Evolutionary conservation across 2,797 vertebrate genomes (phyloP), one percentile per base, ranked within the genome.

Genomic region (Balearica regulorum): DNA sequence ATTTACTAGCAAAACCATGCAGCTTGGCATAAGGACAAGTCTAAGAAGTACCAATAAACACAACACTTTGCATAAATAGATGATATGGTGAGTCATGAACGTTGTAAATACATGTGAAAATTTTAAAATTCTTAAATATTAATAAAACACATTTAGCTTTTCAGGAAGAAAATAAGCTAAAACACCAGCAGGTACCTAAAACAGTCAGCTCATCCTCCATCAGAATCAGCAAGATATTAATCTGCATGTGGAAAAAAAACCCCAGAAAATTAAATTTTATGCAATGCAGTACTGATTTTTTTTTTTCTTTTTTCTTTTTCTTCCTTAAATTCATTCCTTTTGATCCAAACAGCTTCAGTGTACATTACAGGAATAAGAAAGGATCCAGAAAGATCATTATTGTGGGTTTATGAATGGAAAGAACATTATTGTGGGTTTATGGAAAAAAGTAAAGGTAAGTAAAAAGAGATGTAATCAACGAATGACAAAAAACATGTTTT

Each of bases 401-500:
- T 75, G n/a, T 25, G 15, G 10, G 11, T 51, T 69, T 83, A 53
- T 60, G 18, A 87, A 65, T 53, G 39, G 39, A 39, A 39, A 39
- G 39, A 39, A 39, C 39, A 39, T 39, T 39, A 39, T 39, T 39
- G 39, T 39, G 39, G 39, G 39, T 39, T 39, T 39, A 39, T 39
- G 39, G 39, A 39, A 83, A 55, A 77, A 37, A 53, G 4, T 33
- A 16, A 49, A 69, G 6, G 6, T 16, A 60, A 58, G 4, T 17
- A 10, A 72, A 83, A 73, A 58, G 18, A 51, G 4, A 24, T 15
- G 12, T 18, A 49, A 51, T 39, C 6, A 69, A 46, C 53, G 4
- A 70, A 58, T 31, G 9, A 61, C 17, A 76, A 83, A 75, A 11
- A 1, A 0, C 19, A 11, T 6, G 1, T 2, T 21, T 73, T 33